Percentiles rank a stretch among this genome's conserved stretches.
Conservation (phyloP, 2,888 invertebrate species). For the Sesia apiformis region DNA sequence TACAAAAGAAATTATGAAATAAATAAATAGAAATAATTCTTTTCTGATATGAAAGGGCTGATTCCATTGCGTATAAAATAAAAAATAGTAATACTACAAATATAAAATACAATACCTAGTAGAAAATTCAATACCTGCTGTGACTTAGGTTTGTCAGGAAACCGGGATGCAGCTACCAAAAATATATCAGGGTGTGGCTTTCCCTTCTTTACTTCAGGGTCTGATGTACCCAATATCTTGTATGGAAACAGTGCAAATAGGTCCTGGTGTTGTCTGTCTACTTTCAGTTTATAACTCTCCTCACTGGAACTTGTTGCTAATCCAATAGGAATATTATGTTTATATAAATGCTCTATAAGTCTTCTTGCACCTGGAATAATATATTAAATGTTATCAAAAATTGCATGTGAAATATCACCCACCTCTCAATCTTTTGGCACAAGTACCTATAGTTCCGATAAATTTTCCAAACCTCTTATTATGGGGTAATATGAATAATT, state of each 20-base stretch:
- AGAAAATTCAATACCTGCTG: constrained; percentile 47
- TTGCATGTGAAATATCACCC: neutral
- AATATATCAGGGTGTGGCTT: constrained; percentile 95
- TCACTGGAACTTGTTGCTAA: constrained; percentile 89
- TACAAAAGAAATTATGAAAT: too few species aligned
- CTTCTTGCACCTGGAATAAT: constrained; percentile 80
- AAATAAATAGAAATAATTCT: too few species aligned
- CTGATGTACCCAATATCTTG: constrained; percentile 85
- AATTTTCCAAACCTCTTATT: neutral
- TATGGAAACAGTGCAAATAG: constrained; percentile 81
- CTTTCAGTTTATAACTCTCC: constrained; percentile 82
- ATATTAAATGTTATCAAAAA: neutral
- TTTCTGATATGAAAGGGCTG: too few species aligned
- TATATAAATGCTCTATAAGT: constrained; percentile 83
- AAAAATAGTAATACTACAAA: neutral
- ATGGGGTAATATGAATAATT: neutral
- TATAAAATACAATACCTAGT: neutral
- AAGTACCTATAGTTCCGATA: neutral
- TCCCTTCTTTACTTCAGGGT: constrained; percentile 87
- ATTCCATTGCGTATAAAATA: neutral
- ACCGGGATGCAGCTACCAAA: constrained; percentile 82
- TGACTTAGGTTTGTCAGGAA: constrained; percentile 77
- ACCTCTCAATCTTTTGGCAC: neutral
- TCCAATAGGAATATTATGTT: constrained; percentile 84
- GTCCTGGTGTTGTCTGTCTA: constrained; percentile 76